Conservation (phyloP, 2,113 vertebrate species). For the Tamias sibiricus region DNA sequence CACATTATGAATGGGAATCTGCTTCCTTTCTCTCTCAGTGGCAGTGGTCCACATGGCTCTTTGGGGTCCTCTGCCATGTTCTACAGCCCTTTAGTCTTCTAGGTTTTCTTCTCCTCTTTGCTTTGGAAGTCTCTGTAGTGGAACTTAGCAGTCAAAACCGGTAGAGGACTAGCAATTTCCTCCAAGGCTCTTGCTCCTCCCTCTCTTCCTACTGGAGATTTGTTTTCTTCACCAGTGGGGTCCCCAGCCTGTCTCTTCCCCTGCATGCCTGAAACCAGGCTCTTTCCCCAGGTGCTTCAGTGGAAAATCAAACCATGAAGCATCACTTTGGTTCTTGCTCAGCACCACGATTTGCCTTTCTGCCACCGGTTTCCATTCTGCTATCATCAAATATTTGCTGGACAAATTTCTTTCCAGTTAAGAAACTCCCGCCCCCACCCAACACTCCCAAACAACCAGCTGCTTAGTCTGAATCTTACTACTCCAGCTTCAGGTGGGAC, state of each 20-base stretch:
- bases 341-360: not conserved
- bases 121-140: not conserved
- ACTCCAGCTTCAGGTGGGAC: not conserved
- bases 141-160: conserved; percentile 24
- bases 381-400: not conserved
- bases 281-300: not conserved
- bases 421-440: not conserved
- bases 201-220: not conserved
- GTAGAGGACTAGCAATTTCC: conserved; percentile 1
- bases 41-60: accelerated
- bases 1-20: not conserved
- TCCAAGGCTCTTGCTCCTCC: not conserved
- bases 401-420: not conserved
- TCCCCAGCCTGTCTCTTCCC: not conserved
- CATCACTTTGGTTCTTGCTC: not conserved
- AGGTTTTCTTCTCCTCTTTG: not conserved
- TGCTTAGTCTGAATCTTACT: not conserved
- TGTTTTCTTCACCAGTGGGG: not conserved
- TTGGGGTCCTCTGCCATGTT: not conserved
- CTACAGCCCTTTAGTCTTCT: not conserved
- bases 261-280: not conserved
- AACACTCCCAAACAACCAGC: not conserved
- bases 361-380: not conserved
- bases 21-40: not conserved
- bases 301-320: not conserved